phyloP scores from a whole-genome alignment of 2,888 invertebrate genomes.

The Stratiomys singularior region DNA sequence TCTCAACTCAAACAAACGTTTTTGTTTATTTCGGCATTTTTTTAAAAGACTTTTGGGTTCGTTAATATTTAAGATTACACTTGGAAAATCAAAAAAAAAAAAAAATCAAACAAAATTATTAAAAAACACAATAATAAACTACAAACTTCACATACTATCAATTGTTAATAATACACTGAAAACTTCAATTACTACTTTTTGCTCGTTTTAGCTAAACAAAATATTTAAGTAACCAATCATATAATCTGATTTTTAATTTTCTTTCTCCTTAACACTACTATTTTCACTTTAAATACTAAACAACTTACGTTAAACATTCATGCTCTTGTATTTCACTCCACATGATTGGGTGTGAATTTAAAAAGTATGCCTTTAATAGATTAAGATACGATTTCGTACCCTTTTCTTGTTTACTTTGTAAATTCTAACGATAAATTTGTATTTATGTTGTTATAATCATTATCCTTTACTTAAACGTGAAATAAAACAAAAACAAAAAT shows the following conservation, averaged over 20 bases:
- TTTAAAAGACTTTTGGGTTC: no score
- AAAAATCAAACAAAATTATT: no score
- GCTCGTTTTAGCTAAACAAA: neutral
- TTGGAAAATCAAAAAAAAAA: no score
- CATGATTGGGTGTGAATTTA: conserved; percentile 23
- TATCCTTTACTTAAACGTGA: no score
- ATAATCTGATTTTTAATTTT: conserved; percentile 32
- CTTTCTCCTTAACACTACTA: conserved; percentile 15
- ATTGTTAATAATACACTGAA: conserved; percentile 16
- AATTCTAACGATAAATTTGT: conserved; percentile 18
- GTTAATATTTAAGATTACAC: no score
- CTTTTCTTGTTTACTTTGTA: neutral
- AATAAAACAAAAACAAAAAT: no score
- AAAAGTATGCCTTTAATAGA: conserved; percentile 19
- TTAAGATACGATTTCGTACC: conserved; percentile 5
- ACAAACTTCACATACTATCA: conserved; percentile 6
- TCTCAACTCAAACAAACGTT: no score
- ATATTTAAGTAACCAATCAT: conserved; percentile 49
- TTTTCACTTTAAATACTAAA: conserved; percentile 12
- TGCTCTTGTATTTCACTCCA: conserved; percentile 31
- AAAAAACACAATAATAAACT: conserved; percentile 46
- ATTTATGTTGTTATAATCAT: neutral
- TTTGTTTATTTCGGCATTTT: no score
- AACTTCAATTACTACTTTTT: neutral
- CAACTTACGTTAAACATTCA: conserved; percentile 5